phyloP scores from a whole-genome alignment of 2,797 vertebrate genomes.

The Tauraco hartlaubi region DNA sequence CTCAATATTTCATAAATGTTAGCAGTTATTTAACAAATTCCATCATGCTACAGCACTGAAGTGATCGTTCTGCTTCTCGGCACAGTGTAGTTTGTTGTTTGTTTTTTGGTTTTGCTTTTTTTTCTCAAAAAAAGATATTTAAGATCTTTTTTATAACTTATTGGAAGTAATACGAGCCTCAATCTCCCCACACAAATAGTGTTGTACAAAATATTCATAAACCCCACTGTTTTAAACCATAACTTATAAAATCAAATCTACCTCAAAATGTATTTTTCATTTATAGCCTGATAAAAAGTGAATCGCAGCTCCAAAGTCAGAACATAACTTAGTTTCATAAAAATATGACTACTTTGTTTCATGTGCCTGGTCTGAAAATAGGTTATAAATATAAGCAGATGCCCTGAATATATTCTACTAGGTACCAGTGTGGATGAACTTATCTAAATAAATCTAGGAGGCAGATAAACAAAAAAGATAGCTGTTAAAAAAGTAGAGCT shows the following conservation, averaged over 20 bases:
- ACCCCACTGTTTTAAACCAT: not conserved
- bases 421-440: not conserved
- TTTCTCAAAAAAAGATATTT: not conserved
- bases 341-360: not conserved
- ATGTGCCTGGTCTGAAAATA: not conserved
- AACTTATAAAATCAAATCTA: conserved; percentile 9
- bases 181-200: not conserved
- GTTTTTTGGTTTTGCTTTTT: not conserved
- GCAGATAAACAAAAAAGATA: not conserved
- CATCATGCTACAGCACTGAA: not conserved
- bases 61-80: not conserved
- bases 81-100: not conserved
- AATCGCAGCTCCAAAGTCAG: not conserved
- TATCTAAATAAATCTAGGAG: not conserved
- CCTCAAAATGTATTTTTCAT: conserved; percentile 20
- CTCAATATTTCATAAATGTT: conserved; percentile 69
- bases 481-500: not conserved
- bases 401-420: not conserved
- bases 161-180: not conserved
- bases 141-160: conserved; percentile 35
- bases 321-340: not conserved
- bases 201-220: not conserved
- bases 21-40: conserved; percentile 36
- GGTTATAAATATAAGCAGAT: not conserved
- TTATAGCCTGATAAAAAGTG: not conserved